Evolutionary conservation across 2,797 vertebrate species (phyloP).

Genomic region (Ataeniobius toweri): DNA sequence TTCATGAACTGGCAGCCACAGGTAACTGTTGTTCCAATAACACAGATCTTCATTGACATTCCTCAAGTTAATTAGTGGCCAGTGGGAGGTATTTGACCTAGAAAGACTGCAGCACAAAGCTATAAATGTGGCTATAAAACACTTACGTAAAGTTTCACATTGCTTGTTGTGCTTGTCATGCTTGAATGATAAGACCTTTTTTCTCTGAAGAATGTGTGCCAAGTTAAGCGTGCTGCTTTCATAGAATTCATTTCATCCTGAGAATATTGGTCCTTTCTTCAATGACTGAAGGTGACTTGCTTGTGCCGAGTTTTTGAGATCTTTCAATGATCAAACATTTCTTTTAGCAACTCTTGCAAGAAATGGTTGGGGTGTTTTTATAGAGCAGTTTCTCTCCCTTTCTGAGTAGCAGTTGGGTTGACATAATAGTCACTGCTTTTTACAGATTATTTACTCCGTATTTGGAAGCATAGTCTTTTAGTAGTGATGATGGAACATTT

Average conservation of each 20-base stretch:
- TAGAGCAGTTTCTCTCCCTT: too few species aligned
- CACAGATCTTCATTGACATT: slow-evolving; percentile 46
- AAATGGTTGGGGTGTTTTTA: not conserved
- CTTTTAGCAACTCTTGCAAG: not conserved
- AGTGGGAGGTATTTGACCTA: slow-evolving; percentile 47
- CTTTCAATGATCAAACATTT: not conserved
- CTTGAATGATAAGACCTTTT: slow-evolving; percentile 26
- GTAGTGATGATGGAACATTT: not conserved
- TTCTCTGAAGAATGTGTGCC: not conserved
- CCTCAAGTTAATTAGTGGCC: slow-evolving; percentile 62
- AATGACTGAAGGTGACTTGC: not conserved
- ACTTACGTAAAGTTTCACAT: slow-evolving; percentile 14
- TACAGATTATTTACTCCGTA: not conserved
- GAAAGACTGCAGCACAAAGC: slow-evolving; percentile 30
- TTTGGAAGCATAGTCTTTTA: not conserved
- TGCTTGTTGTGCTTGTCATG: slow-evolving; percentile 4
- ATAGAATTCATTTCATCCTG: not conserved
- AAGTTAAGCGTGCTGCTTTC: not conserved
- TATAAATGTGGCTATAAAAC: slow-evolving; percentile 23
- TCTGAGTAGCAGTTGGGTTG: not conserved
- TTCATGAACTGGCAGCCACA: slow-evolving; percentile 27
- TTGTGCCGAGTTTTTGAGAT: not conserved
- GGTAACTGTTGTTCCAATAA: slow-evolving; percentile 47
- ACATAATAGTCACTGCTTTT: not conserved
- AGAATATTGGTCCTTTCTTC: not conserved